These are phyloP conservation scores for Andrena hattorfiana DNA, from an alignment of 2,888 invertebrate genomes.

Conservation along the genomic window DNA sequence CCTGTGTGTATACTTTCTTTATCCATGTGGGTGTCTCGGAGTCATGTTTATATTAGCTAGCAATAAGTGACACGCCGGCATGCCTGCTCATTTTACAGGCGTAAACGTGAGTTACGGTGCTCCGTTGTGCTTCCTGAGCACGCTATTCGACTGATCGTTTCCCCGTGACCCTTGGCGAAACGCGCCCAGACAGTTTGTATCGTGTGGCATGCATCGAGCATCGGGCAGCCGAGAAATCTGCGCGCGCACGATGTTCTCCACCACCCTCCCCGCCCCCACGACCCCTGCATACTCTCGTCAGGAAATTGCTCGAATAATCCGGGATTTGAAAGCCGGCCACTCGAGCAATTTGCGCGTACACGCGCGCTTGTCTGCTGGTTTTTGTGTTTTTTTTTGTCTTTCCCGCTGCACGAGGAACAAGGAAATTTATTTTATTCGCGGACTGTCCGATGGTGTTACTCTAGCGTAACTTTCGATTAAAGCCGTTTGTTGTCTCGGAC, in stretches of 20 bases:
- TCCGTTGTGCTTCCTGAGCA: constrained; percentile 63
- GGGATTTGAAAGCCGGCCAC: constrained; percentile 16
- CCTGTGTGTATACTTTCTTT: constrained; percentile 46
- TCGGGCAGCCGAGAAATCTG: constrained; percentile 7
- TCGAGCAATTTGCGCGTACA: constrained; percentile 13
- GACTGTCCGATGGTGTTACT: too few species aligned
- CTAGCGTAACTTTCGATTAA: too few species aligned
- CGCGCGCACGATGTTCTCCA: background rate
- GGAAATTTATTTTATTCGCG: too few species aligned
- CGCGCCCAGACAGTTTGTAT: constrained; percentile 3
- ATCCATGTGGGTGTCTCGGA: constrained; percentile 67
- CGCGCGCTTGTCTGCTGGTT: background rate
- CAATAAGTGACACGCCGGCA: constrained; percentile 75
- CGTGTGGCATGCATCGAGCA: constrained; percentile 4
- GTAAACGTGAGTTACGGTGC: constrained; percentile 76
- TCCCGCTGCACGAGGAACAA: too few species aligned
- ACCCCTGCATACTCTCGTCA: background rate
- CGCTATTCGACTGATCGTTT: constrained; percentile 41
- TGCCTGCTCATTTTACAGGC: constrained; percentile 74
- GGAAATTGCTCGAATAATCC: constrained; percentile 14
- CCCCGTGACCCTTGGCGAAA: constrained; percentile 46
- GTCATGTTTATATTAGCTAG: constrained; percentile 77
- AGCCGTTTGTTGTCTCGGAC: too few species aligned
- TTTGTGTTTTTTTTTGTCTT: background rate
- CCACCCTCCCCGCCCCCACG: background rate